Conservation (phyloP, 2,888 invertebrate genomes). For the Pristionchus japonicus region DNA sequence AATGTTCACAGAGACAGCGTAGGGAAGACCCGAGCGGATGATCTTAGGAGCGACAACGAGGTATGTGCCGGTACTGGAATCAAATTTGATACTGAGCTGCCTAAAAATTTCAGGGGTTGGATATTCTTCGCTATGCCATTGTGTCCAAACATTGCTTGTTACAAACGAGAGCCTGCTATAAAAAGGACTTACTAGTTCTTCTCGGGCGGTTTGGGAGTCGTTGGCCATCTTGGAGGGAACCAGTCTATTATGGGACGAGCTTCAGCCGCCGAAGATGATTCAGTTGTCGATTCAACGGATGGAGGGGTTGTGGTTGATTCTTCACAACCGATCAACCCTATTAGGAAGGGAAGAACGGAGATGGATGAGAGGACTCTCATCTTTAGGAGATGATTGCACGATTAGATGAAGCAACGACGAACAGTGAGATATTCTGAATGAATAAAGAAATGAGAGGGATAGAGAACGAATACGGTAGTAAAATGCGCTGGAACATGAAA, state of each 20-base stretch:
- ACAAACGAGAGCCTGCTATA: too few species aligned
- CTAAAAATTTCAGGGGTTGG: too few species aligned
- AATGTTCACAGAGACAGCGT: constrained; percentile 75
- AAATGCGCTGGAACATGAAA: too few species aligned
- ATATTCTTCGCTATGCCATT: too few species aligned
- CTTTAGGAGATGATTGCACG: not conserved
- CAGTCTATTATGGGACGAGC: too few species aligned
- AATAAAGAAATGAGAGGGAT: too few species aligned
- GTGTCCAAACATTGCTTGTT: too few species aligned
- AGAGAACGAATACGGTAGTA: too few species aligned
- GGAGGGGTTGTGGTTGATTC: not conserved
- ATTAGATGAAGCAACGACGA: too few species aligned
- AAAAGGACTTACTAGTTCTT: not conserved
- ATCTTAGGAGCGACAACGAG: constrained; percentile 75
- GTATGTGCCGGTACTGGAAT: constrained; percentile 70
- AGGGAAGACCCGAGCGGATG: constrained; percentile 75
- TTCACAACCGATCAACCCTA: not conserved
- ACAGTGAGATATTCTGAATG: too few species aligned
- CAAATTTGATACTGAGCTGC: not conserved
- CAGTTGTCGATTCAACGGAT: not conserved
- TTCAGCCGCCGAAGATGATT: too few species aligned
- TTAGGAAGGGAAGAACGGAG: not conserved
- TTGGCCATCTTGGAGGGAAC: not conserved
- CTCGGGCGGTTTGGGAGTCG: not conserved
- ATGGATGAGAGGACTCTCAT: not conserved